phyloP scores from a whole-genome alignment of 2,888 invertebrate genomes.

The Anthrax anthrax region DNA sequence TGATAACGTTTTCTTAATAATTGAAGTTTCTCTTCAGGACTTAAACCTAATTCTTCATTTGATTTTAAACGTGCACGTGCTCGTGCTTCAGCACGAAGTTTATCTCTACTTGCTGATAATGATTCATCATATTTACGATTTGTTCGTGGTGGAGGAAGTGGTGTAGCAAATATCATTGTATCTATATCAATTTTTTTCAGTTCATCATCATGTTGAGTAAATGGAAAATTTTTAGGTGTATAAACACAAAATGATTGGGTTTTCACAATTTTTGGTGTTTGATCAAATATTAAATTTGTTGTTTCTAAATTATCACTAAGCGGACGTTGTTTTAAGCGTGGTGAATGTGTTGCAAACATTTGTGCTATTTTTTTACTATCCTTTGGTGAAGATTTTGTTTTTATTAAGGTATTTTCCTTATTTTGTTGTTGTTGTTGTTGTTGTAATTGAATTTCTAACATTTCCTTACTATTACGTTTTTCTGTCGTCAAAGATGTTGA shows the following conservation, averaged over 20 bases:
- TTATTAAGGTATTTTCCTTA: conserved; percentile 11
- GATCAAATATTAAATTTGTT: conserved; percentile 16
- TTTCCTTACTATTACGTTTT: conserved; percentile 4
- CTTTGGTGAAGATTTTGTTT: conserved; percentile 15
- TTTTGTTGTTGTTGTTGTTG: not conserved
- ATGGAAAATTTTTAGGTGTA: conserved; percentile 4
- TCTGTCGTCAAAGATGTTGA: conserved; percentile 2
- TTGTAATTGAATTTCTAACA: not conserved
- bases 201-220: not conserved
- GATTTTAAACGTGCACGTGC: conserved; percentile 52
- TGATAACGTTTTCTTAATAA: conserved; percentile 35
- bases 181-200: conserved; percentile 15
- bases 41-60: conserved; percentile 59
- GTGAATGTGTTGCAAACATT: conserved; percentile 12
- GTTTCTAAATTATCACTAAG: conserved; percentile 28
- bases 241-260: conserved; percentile 27
- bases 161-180: conserved; percentile 34
- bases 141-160: conserved; percentile 38
- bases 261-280: conserved; percentile 27
- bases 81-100: conserved; percentile 47
- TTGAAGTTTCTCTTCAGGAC: conserved; percentile 49
- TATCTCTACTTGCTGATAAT: conserved; percentile 35
- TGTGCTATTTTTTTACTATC: conserved; percentile 20
- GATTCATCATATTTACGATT: conserved; percentile 17
- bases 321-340: conserved; percentile 25